Base-by-base conservation (phyloP, 2,888 invertebrate species). In the Laothoe populi region DNA sequence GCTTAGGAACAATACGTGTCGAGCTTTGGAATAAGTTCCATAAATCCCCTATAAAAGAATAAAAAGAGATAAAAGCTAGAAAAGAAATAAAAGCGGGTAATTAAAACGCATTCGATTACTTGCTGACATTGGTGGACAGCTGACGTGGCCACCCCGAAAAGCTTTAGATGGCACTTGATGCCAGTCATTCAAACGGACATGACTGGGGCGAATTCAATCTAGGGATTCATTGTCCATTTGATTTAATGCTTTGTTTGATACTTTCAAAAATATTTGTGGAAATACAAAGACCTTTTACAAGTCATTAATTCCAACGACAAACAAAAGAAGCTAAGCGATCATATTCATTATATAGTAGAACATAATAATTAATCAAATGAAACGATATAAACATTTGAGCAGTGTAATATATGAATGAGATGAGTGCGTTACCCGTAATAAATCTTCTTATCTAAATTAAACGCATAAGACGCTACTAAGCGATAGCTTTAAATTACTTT, bases 91-190 rank as follows among this genome's bases (percentile, higher is more conserved):
- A 68, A 67, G 59, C 77, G 79, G 81, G 77, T 83, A 82, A 88
- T 89, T 86, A 88, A 88, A 83, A 81, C 71, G 75, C 79, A 75
- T 79, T 77, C 79, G 77, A 77, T 80, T 71, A 72, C 73, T 74
- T 66, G 75, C 80, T 79, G 83, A 83, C 84, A 81, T 70, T 81
- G 68, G 74, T 67, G 66, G 74, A 76, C 73, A 75, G 79, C 80
- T 86, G 81, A 77, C 77, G 74, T 78, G 83, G 78, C 83, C 86
- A 84, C 88, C 89, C 87, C 80, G 77, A 74, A 77, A 71, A 69
- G 69, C 82, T 79, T 89, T 88, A 87, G 87, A 71, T 78, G 75
- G 77, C 82, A 79, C 85, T 89, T 81, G 81, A 87, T 77, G 88
- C 82, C 87, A 86, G 79, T 86, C 88, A 85, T 72, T 79, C 68